Conservation (phyloP, 2,888 invertebrate species). For the Dryobotodes eremita region DNA sequence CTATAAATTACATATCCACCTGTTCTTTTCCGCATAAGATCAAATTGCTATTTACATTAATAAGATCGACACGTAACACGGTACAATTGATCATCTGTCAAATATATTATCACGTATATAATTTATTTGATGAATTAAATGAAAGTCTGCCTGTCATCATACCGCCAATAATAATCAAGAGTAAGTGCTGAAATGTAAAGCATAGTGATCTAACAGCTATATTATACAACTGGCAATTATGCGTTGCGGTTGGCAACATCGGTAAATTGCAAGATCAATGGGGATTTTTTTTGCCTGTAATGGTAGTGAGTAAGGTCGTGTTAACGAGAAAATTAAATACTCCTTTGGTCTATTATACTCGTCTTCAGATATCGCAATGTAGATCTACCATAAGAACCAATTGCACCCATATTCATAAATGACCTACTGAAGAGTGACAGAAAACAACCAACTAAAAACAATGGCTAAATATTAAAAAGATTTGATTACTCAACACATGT, state of each 20-base stretch:
- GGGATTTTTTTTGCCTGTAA: conserved; percentile 39
- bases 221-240: conserved; percentile 83
- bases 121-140: conserved; percentile 77
- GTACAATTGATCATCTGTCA: conserved; percentile 77
- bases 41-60: conserved; percentile 49
- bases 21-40: conserved; percentile 48
- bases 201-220: conserved; percentile 77
- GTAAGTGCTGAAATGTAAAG: conserved; percentile 76
- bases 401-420: not conserved
- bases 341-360: not conserved
- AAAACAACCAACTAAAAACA: not conserved
- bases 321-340: conserved; percentile 17
- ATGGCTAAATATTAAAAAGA: not conserved
- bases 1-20: conserved; percentile 38
- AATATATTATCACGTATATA: conserved; percentile 75
- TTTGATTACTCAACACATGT: not conserved
- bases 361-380: not conserved
- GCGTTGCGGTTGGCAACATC: conserved; percentile 75
- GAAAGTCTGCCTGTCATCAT: conserved; percentile 77
- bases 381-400: not conserved
- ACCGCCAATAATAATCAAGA: conserved; percentile 74
- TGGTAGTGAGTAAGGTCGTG: conserved; percentile 41
- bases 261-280: conserved; percentile 75
- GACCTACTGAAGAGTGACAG: not conserved
- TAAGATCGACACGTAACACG: conserved; percentile 48